These are phyloP conservation scores for Acleris emargana DNA, from an alignment of 2,888 invertebrate species.

Conservation along the genomic window DNA sequence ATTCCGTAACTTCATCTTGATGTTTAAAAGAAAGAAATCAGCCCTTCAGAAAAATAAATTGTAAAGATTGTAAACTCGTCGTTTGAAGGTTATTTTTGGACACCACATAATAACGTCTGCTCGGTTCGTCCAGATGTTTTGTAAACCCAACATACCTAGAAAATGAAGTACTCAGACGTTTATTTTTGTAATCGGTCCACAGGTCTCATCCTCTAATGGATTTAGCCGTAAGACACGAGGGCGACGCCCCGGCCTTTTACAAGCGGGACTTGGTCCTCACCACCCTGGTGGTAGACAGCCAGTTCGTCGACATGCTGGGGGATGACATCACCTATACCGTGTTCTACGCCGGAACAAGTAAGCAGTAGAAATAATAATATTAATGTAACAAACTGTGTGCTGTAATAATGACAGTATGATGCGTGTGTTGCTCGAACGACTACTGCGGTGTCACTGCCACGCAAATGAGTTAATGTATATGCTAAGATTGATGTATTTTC, in stretches of 20 bases:
- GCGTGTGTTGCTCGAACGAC: too few relatives aligned
- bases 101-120: too few relatives aligned
- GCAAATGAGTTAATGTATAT: too few relatives aligned
- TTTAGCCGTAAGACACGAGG: constrained; percentile 86
- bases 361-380: constrained; percentile 48
- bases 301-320: constrained; percentile 81
- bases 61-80: too few relatives aligned
- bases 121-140: too few relatives aligned
- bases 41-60: too few relatives aligned
- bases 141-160: not conserved
- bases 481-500: too few relatives aligned
- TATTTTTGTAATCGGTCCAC: constrained; percentile 14
- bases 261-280: constrained; percentile 85
- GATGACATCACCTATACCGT: constrained; percentile 83
- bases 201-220: constrained; percentile 89
- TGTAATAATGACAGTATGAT: too few relatives aligned
- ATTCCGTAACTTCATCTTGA: too few relatives aligned
- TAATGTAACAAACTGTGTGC: not conserved
- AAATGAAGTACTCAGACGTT: not conserved
- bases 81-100: too few relatives aligned
- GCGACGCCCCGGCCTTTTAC: constrained; percentile 85
- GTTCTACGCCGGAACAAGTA: constrained; percentile 85
- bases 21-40: too few relatives aligned
- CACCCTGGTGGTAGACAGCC: constrained; percentile 84
- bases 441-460: too few relatives aligned